These are phyloP conservation scores for Drosophila subquinaria DNA, from an alignment of 2,888 invertebrate genomes.

Conservation along the genomic window DNA sequence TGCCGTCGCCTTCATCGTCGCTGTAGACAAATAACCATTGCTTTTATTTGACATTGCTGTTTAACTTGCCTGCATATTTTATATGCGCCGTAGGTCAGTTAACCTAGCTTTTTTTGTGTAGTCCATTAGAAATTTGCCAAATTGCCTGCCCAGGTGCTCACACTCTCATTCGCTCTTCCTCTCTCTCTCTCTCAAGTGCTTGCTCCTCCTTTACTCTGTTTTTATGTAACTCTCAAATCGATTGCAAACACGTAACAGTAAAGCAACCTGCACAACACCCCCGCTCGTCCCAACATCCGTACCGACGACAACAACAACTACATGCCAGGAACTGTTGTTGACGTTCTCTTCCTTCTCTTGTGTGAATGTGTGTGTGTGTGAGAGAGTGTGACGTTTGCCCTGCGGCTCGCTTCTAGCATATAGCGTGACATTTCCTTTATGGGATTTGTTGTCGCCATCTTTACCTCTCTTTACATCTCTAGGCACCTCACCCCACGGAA, in stretches of 20 bases:
- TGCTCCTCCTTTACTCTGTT: conserved; percentile 44
- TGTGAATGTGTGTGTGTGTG: conserved; percentile 9
- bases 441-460: conserved; percentile 64
- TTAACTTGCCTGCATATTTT: conserved; percentile 77
- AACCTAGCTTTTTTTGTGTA: conserved; percentile 45
- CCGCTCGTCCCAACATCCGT: conserved; percentile 17
- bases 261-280: conserved; percentile 59
- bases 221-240: conserved; percentile 81
- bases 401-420: conserved; percentile 54
- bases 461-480: conserved; percentile 13
- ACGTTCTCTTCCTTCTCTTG: conserved; percentile 40
- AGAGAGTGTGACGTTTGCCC: conserved; percentile 51
- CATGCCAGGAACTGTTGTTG: conserved; percentile 61
- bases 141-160: conserved; percentile 45
- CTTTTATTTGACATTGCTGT: conserved; percentile 57
- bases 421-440: conserved; percentile 81
- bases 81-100: conserved; percentile 76
- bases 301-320: conserved; percentile 44
- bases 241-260: conserved; percentile 81
- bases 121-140: conserved; percentile 57
- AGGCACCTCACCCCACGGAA: not conserved
- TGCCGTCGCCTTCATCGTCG: conserved; percentile 25
- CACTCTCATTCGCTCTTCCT: not conserved
- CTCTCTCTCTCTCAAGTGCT: conserved; percentile 6
- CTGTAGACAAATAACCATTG: conserved; percentile 36